Conservation (phyloP, 2,888 invertebrate species). For the Lasioglossum calceatum region DNA sequence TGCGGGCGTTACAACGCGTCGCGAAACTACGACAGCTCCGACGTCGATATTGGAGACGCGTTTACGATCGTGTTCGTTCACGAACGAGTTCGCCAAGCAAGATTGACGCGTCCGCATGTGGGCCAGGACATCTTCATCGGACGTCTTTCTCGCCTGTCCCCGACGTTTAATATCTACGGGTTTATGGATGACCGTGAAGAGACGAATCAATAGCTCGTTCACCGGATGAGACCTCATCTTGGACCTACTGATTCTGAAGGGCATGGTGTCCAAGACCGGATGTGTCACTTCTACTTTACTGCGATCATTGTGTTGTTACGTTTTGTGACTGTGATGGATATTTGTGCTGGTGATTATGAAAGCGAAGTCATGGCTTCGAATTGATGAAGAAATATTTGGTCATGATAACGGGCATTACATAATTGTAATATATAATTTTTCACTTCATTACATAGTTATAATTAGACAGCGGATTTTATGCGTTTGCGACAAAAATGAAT, state of each 20-base stretch:
- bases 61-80: constrained; percentile 6
- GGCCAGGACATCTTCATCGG: constrained; percentile 24
- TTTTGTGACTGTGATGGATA: neutral
- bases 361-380: no score
- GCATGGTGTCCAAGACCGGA: neutral
- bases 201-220: constrained; percentile 1
- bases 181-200: neutral
- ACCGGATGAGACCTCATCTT: neutral
- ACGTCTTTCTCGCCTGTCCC: neutral
- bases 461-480: no score
- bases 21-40: constrained; percentile 34
- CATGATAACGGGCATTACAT: no score
- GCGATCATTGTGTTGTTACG: neutral
- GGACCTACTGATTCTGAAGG: neutral
- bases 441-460: no score
- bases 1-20: constrained; percentile 30
- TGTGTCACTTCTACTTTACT: neutral
- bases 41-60: constrained; percentile 41
- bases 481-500: no score
- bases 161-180: neutral
- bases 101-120: constrained; percentile 40
- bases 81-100: neutral
- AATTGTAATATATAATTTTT: no score
- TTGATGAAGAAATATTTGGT: no score
- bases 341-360: no score